Conservation (phyloP, 2,797 vertebrate genomes). For the Takifugu ocellatus region DNA sequence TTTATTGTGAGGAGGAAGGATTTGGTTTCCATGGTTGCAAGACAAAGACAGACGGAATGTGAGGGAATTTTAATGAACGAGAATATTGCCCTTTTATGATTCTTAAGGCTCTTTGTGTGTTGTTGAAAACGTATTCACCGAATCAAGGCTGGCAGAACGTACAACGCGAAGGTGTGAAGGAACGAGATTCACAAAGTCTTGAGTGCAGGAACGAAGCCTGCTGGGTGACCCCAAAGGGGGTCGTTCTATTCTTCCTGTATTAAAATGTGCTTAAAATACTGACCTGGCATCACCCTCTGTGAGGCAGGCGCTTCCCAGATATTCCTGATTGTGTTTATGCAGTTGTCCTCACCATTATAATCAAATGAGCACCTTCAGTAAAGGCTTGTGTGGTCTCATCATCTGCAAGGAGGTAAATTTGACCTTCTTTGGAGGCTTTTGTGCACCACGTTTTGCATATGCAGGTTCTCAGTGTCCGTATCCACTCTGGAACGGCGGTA, state of each 20-base stretch:
- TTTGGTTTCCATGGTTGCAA: conserved; percentile 66
- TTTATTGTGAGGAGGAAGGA: conserved; percentile 28
- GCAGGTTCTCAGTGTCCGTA: conserved; percentile 50
- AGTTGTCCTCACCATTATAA: no score
- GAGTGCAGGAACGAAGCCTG: neutral
- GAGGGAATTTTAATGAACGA: conserved; percentile 32
- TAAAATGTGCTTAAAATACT: neutral
- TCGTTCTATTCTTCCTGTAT: neutral
- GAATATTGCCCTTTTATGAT: conserved; percentile 33
- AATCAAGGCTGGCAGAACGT: conserved; percentile 21
- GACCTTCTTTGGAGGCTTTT: no score
- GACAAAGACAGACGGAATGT: conserved; percentile 49
- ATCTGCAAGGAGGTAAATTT: no score
- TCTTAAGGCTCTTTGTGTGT: conserved; percentile 20
- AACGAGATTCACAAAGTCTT: conserved; percentile 9
- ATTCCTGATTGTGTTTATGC: no score
- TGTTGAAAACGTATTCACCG: neutral
- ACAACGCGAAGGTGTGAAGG: conserved; percentile 16
- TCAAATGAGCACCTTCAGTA: no score
- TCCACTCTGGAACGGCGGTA: conserved; percentile 58
- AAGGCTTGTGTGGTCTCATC: no score
- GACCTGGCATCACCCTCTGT: no score
- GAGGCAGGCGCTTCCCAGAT: no score
- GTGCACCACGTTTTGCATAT: conserved; percentile 21
- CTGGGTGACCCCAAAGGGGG: neutral